Evolutionary conservation across 2,113 vertebrate species (phyloP).

Genomic region (Aphyosemion australe): DNA sequence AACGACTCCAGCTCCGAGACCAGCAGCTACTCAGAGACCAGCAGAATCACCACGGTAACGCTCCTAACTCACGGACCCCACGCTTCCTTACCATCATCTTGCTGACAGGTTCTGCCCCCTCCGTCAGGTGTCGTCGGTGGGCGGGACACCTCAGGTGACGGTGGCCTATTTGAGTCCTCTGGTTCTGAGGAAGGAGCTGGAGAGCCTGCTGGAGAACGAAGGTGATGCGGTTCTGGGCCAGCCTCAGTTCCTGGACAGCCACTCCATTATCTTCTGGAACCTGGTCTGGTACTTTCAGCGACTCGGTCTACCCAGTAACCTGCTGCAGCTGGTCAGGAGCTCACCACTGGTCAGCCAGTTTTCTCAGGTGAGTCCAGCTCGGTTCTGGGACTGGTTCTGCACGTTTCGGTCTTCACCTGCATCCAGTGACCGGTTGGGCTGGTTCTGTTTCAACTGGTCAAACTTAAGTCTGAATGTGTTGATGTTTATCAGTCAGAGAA

Average conservation of each 20-base stretch:
- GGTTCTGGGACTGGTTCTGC: neutral
- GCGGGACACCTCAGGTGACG: constrained; percentile 69
- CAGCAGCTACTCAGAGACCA: constrained; percentile 76
- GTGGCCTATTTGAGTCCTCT: constrained; percentile 93
- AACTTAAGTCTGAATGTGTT: neutral
- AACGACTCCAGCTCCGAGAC: constrained; percentile 80
- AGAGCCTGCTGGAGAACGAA: constrained; percentile 92
- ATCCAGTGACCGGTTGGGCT: too few species aligned
- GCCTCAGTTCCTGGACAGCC: constrained; percentile 85
- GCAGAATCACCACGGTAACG: constrained; percentile 67
- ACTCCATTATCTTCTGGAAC: constrained; percentile 97
- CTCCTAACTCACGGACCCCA: neutral
- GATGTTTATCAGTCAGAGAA: constrained; percentile 54
- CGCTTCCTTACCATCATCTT: neutral
- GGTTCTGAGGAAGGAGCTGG: constrained; percentile 92
- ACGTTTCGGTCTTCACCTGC: too few species aligned
- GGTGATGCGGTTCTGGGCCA: constrained; percentile 87
- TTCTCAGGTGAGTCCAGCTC: constrained; percentile 70
- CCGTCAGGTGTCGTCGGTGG: constrained; percentile 42
- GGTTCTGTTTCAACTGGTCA: too few species aligned
- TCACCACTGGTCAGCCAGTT: constrained; percentile 72
- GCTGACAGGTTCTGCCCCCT: neutral
- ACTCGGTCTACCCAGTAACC: constrained; percentile 84
- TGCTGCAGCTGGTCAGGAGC: constrained; percentile 84
- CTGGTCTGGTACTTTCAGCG: constrained; percentile 94